Conservation (phyloP, 2,113 vertebrate genomes). For the Eleginops maclovinus region DNA sequence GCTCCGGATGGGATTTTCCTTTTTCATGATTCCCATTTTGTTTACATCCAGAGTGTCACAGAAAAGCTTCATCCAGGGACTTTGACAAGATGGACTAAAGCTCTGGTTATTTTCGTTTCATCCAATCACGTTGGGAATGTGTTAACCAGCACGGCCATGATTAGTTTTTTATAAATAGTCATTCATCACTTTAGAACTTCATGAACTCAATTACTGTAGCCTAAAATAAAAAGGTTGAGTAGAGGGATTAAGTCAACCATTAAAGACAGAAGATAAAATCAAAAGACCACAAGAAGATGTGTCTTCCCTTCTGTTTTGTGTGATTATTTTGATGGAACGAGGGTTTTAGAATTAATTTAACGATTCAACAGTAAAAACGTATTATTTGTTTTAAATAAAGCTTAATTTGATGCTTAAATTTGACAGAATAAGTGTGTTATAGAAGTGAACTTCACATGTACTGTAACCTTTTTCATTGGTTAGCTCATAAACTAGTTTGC, state of each 20-base stretch:
- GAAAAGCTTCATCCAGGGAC: not conserved
- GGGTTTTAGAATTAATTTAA: not conserved
- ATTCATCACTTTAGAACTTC: slow-evolving; percentile 21
- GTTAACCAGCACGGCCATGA: slow-evolving; percentile 30
- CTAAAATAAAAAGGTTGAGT: slow-evolving; percentile 20
- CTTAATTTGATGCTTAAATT: too few species aligned
- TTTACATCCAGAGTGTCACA: slow-evolving; percentile 6
- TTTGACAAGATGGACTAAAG: slow-evolving; percentile 16
- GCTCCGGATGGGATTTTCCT: not conserved
- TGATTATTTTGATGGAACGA: not conserved
- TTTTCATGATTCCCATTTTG: slow-evolving; percentile 21
- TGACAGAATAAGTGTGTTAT: not conserved
- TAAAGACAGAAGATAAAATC: not conserved
- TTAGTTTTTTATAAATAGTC: slow-evolving; percentile 53
- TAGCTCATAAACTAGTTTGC: too few species aligned
- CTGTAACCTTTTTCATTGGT: too few species aligned
- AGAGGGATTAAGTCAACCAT: slow-evolving; percentile 10
- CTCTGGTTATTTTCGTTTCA: slow-evolving; percentile 18
- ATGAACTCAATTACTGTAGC: slow-evolving; percentile 18
- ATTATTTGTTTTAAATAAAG: too few species aligned
- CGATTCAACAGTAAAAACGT: too few species aligned
- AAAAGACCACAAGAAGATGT: not conserved
- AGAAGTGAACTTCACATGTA: too few species aligned
- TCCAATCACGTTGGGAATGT: slow-evolving; percentile 19
- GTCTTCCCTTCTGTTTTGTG: not conserved